phyloP scores from a whole-genome alignment of 2,113 vertebrate species.

The Brachypodius melanocephalos region DNA sequence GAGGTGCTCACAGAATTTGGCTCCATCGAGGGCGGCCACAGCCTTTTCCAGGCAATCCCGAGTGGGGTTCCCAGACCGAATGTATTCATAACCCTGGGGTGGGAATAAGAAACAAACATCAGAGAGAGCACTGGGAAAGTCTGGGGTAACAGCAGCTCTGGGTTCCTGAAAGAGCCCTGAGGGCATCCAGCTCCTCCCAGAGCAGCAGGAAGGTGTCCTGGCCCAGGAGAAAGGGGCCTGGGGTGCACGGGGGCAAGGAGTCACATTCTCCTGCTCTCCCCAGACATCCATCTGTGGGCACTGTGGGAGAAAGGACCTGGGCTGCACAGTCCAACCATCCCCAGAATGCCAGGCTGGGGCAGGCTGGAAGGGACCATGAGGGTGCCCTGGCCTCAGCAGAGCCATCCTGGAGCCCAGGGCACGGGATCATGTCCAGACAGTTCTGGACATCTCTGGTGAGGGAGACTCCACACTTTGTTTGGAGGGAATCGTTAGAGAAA shows the following conservation, averaged over 20 bases:
- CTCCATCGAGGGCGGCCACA: slow-evolving; percentile 87
- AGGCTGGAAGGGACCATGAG: neutral
- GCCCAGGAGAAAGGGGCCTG: neutral
- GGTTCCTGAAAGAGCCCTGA: neutral
- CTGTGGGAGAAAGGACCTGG: neutral
- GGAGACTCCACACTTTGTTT: neutral
- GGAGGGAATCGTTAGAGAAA: neutral
- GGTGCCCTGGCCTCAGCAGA: neutral
- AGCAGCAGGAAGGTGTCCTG: neutral
- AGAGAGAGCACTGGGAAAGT: neutral
- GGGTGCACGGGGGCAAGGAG: neutral
- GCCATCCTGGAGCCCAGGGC: neutral
- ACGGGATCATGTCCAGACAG: accelerated
- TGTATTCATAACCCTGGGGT: slow-evolving; percentile 87
- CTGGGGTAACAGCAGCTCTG: neutral
- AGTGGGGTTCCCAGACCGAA: slow-evolving; percentile 91
- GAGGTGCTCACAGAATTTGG: slow-evolving; percentile 84
- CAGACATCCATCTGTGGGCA: neutral
- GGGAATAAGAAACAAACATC: neutral
- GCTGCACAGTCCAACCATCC: neutral
- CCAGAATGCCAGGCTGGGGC: neutral
- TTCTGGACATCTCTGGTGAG: neutral
- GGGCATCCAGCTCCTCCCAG: neutral
- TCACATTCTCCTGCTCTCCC: neutral
- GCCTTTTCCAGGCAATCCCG: slow-evolving; percentile 87